These are phyloP conservation scores for Venusia cambrica DNA, from an alignment of 2,888 invertebrate genomes.

Conservation along the genomic window DNA sequence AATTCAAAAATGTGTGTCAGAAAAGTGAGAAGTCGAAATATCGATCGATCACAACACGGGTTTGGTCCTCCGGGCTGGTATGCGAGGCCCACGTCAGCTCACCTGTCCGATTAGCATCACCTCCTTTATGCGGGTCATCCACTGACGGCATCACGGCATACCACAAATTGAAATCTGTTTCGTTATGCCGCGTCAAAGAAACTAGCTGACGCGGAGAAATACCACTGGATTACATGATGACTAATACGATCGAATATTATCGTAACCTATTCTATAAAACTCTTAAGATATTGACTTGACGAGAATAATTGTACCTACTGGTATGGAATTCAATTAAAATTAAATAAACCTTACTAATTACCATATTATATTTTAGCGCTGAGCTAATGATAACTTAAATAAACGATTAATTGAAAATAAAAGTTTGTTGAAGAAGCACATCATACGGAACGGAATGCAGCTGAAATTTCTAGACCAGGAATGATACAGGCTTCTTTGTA, in stretches of 20 bases:
- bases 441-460: too few species aligned
- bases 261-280: not conserved
- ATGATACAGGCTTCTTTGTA: too few species aligned
- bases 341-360: too few species aligned
- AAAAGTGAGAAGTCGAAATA: constrained; percentile 46
- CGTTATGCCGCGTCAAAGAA: constrained; percentile 70
- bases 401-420: too few species aligned
- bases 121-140: constrained; percentile 69
- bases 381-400: too few species aligned
- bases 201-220: constrained; percentile 62
- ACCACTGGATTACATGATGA: constrained; percentile 64
- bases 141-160: constrained; percentile 54
- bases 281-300: too few species aligned
- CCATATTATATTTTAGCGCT: too few species aligned
- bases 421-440: too few species aligned
- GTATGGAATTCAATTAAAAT: constrained; percentile 6
- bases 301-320: too few species aligned
- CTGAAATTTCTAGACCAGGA: too few species aligned
- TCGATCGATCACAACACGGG: constrained; percentile 59
- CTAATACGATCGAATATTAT: constrained; percentile 53
- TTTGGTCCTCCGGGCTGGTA: constrained; percentile 40
- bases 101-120: constrained; percentile 79
- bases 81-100: constrained; percentile 57
- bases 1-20: constrained; percentile 36
- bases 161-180: constrained; percentile 74